phyloP scores from a whole-genome alignment of 2,797 vertebrate species.

The Chloroceryle inda region DNA sequence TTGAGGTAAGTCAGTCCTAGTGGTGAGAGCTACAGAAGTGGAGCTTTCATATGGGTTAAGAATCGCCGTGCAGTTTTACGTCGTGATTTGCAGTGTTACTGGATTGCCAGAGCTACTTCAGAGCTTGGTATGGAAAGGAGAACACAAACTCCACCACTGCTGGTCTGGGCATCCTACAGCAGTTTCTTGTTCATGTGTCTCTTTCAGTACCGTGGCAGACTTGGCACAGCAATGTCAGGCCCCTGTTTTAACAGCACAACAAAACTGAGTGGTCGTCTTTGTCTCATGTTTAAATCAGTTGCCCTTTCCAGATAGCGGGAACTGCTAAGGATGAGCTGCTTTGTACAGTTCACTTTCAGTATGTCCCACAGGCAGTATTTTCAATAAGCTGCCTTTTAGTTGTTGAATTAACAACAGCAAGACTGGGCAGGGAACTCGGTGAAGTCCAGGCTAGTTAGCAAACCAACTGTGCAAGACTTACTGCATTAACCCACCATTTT shows the following conservation, averaged over 20 bases:
- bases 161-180: not conserved
- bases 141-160: not conserved
- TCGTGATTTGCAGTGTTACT: too few relatives aligned
- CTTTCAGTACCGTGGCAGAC: not conserved
- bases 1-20: not conserved
- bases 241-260: not conserved
- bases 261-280: not conserved
- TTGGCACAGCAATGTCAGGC: not conserved
- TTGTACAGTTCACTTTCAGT: not conserved
- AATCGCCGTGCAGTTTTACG: not conserved
- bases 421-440: not conserved
- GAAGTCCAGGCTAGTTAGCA: not conserved
- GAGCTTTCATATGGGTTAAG: not conserved
- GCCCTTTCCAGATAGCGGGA: not conserved
- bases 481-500: not conserved
- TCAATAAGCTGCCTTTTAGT: not conserved
- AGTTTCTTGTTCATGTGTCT: not conserved
- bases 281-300: not conserved
- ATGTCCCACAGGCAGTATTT: not conserved
- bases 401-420: not conserved
- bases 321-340: not conserved
- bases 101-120: not conserved
- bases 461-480: not conserved
- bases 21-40: not conserved
- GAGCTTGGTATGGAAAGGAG: not conserved